Evolutionary conservation across 2,888 invertebrate genomes (phyloP), one percentile per base, ranked within the genome.

Genomic region (Xestoiulus laeticollis): DNA sequence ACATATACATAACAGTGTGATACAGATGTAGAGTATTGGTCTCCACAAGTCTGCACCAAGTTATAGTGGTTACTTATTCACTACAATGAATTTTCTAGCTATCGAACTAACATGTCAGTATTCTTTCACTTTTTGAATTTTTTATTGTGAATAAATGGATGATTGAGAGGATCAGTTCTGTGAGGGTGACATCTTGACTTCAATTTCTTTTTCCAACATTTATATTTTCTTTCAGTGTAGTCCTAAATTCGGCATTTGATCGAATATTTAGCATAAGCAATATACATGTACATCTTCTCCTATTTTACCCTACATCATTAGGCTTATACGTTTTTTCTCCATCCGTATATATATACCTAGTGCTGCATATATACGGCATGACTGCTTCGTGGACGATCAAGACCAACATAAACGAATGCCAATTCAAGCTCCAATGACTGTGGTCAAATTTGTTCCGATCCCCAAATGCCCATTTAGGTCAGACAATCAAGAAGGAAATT

Each of bases 401-500:
- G 30, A 78, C 30, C 78, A 38, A 85, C 38, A 85, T 85, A 85
- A 85, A 85, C 85, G 85, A 85, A 85, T 85, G 85, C 85, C 85
- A 85, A 85, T 85, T 85, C 85, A 85, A 85, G 85, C 85, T 85
- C 85, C 43, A 85, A 85, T 85, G 85, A 85, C 85, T 85, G 85
- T 85, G 85, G 85, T 85, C 85, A 85, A 85, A 85, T 85, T 85
- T 85, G 85, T 44, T 44, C 86, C 86, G 44, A 44, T 86, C 87
- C 87, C 87, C 82, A 87, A 87, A 87, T 87, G 85, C 84, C 87
- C 85, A 85, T 87, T 85, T 48, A 87, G 84, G 48, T 85, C 87
- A 87, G 87, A 87, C 87, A 87, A 87, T 87, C 87, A 87, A 85
- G 84, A 84, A 53, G 87, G 87, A 87, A 87, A 87, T 87, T 87